A percentile compares a stretch with the other conserved stretches of the same genome.
phyloP scores from a whole-genome alignment of 2,797 vertebrate species.

The Zalophus californianus region DNA sequence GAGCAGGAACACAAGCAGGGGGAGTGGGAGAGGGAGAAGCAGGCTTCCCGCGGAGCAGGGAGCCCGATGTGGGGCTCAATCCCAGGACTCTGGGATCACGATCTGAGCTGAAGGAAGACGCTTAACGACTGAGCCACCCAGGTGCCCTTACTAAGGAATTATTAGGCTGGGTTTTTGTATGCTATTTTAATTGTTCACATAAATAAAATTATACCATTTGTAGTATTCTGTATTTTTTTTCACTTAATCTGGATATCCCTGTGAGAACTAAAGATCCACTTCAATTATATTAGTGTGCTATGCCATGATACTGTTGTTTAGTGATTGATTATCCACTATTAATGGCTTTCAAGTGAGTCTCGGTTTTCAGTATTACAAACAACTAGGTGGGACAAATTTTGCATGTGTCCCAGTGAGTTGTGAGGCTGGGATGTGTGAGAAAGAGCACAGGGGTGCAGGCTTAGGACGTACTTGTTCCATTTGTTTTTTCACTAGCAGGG shows the following conservation, averaged over 20 bases:
- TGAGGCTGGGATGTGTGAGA: neutral
- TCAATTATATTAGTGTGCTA: neutral
- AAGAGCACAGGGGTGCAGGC: neutral
- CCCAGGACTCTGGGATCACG: too few relatives aligned
- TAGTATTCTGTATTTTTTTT: neutral
- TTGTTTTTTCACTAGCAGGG: neutral
- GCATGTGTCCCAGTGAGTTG: neutral
- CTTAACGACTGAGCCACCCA: too few relatives aligned
- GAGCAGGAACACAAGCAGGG: too few relatives aligned
- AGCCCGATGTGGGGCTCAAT: too few relatives aligned
- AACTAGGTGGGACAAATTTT: neutral
- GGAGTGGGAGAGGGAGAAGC: too few relatives aligned
- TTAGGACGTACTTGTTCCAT: neutral
- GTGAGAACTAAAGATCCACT: neutral
- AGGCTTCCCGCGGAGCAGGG: too few relatives aligned
- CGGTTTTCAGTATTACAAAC: neutral
- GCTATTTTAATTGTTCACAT: neutral
- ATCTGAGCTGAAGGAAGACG: too few relatives aligned
- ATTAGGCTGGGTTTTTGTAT: neutral
- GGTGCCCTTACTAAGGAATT: neutral
- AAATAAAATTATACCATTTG: neutral
- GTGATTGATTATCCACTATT: neutral
- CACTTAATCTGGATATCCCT: neutral
- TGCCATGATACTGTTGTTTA: neutral
- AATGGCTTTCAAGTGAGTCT: neutral